Conservation (phyloP, 2,113 vertebrate genomes). For the Amblyopsis rosae region DNA sequence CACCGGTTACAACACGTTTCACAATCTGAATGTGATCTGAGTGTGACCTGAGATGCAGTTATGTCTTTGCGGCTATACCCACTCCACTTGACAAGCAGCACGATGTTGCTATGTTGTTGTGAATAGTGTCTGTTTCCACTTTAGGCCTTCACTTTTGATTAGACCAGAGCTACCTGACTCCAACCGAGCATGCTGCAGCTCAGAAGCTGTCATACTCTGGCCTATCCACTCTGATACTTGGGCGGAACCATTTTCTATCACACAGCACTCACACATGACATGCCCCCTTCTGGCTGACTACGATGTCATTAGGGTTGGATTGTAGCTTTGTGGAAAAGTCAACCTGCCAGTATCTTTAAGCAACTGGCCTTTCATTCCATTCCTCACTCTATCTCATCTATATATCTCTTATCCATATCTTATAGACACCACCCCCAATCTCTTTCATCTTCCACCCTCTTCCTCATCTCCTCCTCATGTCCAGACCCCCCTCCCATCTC, state of each 20-base stretch:
- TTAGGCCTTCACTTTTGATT: neutral
- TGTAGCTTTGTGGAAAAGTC: conserved; percentile 42
- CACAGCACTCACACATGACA: conserved; percentile 29
- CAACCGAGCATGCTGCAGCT: conserved; percentile 10
- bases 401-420: neutral
- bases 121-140: too few species aligned
- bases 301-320: conserved; percentile 53
- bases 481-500: conserved; percentile 13
- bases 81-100: too few species aligned
- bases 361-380: conserved; percentile 2
- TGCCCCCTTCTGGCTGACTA: conserved; percentile 26
- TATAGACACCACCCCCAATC: neutral
- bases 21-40: too few species aligned
- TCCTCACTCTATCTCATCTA: neutral
- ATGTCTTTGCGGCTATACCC: too few species aligned
- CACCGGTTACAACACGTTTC: neutral
- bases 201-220: conserved; percentile 23
- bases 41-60: too few species aligned
- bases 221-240: conserved; percentile 34
- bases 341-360: conserved; percentile 22
- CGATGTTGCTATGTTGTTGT: too few species aligned
- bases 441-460: conserved; percentile 15
- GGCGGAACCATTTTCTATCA: conserved; percentile 30
- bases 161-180: neutral
- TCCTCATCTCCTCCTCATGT: conserved; percentile 32